phyloP scores from a whole-genome alignment of 2,888 invertebrate genomes.

The Chloromyia formosa region DNA sequence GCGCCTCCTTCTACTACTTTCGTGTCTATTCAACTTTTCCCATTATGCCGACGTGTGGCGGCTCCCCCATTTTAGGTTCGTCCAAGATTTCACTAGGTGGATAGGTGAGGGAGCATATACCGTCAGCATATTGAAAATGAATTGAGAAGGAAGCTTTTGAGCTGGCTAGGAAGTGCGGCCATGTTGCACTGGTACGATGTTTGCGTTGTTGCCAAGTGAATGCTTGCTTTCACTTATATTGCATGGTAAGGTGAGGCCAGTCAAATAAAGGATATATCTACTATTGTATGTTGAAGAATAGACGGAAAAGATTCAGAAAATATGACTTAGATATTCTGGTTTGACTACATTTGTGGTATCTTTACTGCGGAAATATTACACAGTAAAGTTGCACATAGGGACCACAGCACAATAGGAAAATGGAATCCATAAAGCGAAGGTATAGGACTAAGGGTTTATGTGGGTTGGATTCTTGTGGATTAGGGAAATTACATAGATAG shows the following conservation, averaged over 20 bases:
- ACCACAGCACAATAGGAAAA: background rate
- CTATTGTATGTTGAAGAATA: too few species aligned
- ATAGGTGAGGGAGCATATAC: background rate
- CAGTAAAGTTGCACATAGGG: background rate
- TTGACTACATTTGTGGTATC: constrained; percentile 6
- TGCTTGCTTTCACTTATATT: background rate
- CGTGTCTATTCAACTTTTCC: background rate
- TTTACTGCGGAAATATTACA: background rate
- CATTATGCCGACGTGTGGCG: background rate
- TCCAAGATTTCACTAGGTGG: background rate
- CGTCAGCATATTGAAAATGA: constrained; percentile 32
- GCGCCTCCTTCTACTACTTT: background rate
- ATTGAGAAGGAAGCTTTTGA: constrained; percentile 31
- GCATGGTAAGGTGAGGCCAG: background rate
- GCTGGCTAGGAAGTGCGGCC: constrained; percentile 34
- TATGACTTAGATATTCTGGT: constrained; percentile 1
- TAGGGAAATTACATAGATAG: too few species aligned
- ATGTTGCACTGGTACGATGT: constrained; percentile 18
- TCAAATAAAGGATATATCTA: background rate
- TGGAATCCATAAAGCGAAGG: too few species aligned
- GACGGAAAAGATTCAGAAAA: background rate
- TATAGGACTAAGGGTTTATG: too few species aligned
- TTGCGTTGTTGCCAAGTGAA: constrained; percentile 48
- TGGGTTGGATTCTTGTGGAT: too few species aligned
- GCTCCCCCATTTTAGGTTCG: constrained; percentile 15